Base-by-base conservation (phyloP, 1,140 invertebrate species). In the Trachymyrmex septentrionalis region DNA sequence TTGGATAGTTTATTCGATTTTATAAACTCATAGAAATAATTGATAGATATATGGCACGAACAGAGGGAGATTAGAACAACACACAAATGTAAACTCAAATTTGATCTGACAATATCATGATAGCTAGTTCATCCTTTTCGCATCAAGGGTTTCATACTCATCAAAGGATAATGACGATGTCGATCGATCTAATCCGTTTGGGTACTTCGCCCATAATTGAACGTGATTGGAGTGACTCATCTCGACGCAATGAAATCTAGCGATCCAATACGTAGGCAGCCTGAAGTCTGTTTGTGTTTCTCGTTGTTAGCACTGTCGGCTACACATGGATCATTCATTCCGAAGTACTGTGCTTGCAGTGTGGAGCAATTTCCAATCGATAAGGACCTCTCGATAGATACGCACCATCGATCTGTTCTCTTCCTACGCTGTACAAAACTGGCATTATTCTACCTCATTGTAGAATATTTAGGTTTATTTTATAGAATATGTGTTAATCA, bases 201-300 rank as follows among this genome's bases (percentile, higher is more conserved):
- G 87, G 81, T 80, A 59, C 88, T 44, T 72, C 16, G 63, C 14
- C 48, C 24, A 81, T 63, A 82, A 84, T 66, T 61, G 78, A 84
- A 67, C 19, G 80, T 59, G 72, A 75, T 78, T 81, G 77, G 57
- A 90, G 82, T 90, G 88, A 84, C 71, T 82, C 86, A 88, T 88
- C 86, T 88, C 86, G 72, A 86, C 63, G 89, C 86, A 90, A 90
- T 86, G 89, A 90, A 90, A 90, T 90, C 71, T 88, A 90, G 88
- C 64, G 82, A 69, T 90, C 59, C 64, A 84, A 84, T 82, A 38
- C 78, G 53, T 59, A 89, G 88, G 72, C 21, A 76, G 57, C 78
- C 87, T 66, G 72, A 72, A 76, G 78, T 88, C 64, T 90, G 85
- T 87, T 90, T 89, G 85, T 84, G 59, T 87, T 89, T 80, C 72